phyloP scores from a whole-genome alignment of 2,113 vertebrate genomes.

The Ciconia boyciana region DNA sequence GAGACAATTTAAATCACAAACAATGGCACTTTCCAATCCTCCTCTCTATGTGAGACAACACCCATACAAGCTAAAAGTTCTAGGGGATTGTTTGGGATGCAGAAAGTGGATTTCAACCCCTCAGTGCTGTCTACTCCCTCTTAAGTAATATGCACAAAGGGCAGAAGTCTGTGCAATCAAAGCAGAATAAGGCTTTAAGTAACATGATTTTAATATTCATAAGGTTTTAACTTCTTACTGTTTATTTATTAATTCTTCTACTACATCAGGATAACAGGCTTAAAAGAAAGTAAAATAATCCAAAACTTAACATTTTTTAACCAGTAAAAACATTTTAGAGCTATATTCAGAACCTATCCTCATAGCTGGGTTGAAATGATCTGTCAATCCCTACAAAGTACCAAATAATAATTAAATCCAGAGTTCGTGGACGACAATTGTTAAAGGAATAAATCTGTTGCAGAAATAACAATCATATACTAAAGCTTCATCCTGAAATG shows the following conservation, averaged over 20 bases:
- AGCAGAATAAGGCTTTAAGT: neutral
- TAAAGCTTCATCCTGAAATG: neutral
- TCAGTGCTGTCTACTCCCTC: neutral
- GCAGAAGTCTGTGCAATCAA: neutral
- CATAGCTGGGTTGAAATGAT: neutral
- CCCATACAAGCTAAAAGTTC: neutral
- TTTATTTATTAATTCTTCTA: neutral
- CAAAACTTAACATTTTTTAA: neutral
- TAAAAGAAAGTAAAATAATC: neutral
- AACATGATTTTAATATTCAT: constrained; percentile 42
- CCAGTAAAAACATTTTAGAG: neutral
- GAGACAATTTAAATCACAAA: neutral
- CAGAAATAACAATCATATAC: neutral
- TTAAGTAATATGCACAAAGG: neutral
- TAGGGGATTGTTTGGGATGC: neutral
- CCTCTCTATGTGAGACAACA: neutral
- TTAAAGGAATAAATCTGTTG: neutral
- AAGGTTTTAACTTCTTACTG: constrained; percentile 13
- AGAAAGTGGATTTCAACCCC: neutral
- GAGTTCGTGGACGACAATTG: neutral
- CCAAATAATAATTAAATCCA: neutral
- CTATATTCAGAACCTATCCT: neutral
- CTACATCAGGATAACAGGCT: neutral
- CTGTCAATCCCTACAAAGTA: neutral
- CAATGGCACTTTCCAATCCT: neutral